These are phyloP conservation scores for Osmoderma eremita DNA, from an alignment of 2,888 invertebrate genomes.

Conservation along the genomic window DNA sequence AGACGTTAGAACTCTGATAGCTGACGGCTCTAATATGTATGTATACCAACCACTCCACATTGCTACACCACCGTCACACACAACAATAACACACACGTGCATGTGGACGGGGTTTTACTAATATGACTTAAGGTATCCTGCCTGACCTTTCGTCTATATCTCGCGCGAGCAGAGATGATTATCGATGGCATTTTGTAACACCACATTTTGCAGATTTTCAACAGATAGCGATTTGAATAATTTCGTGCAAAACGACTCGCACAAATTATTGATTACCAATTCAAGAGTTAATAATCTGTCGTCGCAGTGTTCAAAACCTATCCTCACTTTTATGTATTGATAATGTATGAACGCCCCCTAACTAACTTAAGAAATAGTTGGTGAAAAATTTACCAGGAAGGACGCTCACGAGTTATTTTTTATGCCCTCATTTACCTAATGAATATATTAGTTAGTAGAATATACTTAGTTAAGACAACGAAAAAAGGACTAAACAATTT, in stretches of 20 bases:
- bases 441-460: too few relatives aligned
- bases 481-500: too few relatives aligned
- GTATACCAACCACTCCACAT: constrained; percentile 14
- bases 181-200: constrained; percentile 41
- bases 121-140: constrained; percentile 24
- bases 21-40: constrained; percentile 25
- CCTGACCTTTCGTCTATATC: constrained; percentile 36
- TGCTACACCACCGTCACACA: constrained; percentile 21
- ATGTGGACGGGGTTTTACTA: constrained; percentile 20
- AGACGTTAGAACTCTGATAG: constrained; percentile 20
- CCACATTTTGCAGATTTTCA: constrained; percentile 41
- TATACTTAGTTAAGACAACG: too few relatives aligned
- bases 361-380: too few relatives aligned
- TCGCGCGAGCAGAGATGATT: constrained; percentile 40
- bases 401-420: too few relatives aligned
- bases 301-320: constrained; percentile 1
- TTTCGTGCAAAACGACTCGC: constrained; percentile 39
- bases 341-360: too few relatives aligned
- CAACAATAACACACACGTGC: constrained; percentile 29
- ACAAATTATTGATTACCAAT: constrained; percentile 38
- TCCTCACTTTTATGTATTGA: too few relatives aligned
- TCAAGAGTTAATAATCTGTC: constrained; percentile 33
- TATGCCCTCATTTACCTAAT: too few relatives aligned
- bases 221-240: constrained; percentile 42
- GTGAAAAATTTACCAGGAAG: too few relatives aligned